Percentiles rank a stretch among this genome's conserved stretches.
phyloP scores from a whole-genome alignment of 1,140 invertebrate genomes.

The Formica selysi region DNA sequence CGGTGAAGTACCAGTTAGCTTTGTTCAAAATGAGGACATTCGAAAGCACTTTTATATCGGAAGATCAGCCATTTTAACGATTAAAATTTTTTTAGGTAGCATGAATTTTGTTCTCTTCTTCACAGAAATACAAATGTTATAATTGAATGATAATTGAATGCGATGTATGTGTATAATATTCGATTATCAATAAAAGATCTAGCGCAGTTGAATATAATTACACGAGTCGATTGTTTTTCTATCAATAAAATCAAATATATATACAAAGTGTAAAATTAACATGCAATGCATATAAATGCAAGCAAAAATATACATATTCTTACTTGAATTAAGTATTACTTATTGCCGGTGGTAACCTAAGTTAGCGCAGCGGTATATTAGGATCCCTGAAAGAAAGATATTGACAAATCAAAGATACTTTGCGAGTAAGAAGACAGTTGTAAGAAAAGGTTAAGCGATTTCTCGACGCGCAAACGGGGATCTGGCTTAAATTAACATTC shows the following conservation, averaged over 20 bases:
- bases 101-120: background rate
- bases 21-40: conserved; percentile 68
- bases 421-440: conserved; percentile 46
- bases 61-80: conserved; percentile 34
- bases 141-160: background rate
- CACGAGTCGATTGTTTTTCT: background rate
- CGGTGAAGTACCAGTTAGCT: conserved; percentile 54
- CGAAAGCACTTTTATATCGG: conserved; percentile 44
- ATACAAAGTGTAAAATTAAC: background rate
- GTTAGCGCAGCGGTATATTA: background rate
- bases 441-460: conserved; percentile 62
- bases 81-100: conserved; percentile 24
- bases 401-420: conserved; percentile 59
- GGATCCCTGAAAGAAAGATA: conserved; percentile 23
- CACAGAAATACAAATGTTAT: background rate
- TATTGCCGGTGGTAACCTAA: background rate
- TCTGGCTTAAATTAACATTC: conserved; percentile 78
- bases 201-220: background rate
- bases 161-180: background rate
- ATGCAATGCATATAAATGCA: background rate
- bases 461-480: conserved; percentile 57
- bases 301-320: background rate
- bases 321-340: background rate
- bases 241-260: background rate
- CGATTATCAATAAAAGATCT: conserved; percentile 4